Conservation (phyloP, 2,888 invertebrate species). For the Caprella mutica region DNA sequence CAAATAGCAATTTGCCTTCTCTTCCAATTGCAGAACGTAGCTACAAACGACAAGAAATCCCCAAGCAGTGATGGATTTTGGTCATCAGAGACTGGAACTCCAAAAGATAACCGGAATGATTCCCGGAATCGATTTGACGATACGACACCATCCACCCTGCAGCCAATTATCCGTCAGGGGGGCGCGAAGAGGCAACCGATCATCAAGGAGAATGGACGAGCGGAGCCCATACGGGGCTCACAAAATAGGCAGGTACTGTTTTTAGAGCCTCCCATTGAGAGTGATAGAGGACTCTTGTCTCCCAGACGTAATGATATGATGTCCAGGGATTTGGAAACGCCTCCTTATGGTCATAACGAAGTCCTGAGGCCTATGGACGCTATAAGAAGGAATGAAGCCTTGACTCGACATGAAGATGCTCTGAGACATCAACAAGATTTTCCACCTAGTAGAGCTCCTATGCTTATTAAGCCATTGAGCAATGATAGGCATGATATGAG, state of each 20-base stretch:
- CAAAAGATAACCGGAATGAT: background rate
- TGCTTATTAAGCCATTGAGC: background rate
- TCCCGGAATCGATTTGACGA: slow-evolving; percentile 1
- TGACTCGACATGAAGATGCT: slow-evolving; percentile 2
- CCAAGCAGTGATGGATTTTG: background rate
- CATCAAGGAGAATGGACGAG: slow-evolving; percentile 30
- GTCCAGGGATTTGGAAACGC: background rate
- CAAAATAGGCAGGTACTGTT: slow-evolving; percentile 27
- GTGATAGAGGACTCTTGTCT: slow-evolving; percentile 15
- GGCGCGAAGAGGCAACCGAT: slow-evolving; percentile 21
- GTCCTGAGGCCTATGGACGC: background rate
- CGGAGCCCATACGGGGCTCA: slow-evolving; percentile 15
- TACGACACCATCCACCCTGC: slow-evolving; percentile 8
- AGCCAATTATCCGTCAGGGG: slow-evolving; percentile 28
- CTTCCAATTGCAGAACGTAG: background rate
- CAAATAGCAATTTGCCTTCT: too few relatives aligned
- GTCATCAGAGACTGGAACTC: background rate
- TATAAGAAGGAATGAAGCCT: background rate
- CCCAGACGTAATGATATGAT: slow-evolving; percentile 2
- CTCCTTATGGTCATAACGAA: background rate
- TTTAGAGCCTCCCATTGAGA: slow-evolving; percentile 26
- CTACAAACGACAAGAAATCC: slow-evolving; percentile 5
- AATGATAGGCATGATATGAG: background rate
- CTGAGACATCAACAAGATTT: background rate
- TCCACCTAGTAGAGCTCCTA: background rate